Evolutionary conservation across 2,797 vertebrate genomes (phyloP).

Genomic region (Hipposideros larvatus): DNA sequence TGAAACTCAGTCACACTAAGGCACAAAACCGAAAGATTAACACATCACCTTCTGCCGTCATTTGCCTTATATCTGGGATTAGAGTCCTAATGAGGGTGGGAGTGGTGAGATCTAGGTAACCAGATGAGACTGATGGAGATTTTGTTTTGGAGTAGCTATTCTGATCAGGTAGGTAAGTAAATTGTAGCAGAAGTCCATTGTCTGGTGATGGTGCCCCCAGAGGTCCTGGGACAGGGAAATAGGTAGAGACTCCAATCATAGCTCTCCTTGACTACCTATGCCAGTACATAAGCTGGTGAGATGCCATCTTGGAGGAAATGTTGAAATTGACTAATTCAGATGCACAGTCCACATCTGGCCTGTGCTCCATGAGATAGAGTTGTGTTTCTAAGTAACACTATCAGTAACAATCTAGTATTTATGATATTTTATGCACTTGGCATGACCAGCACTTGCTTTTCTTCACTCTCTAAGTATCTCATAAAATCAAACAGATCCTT

Average conservation of each 20-base stretch:
- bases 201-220: fast-evolving
- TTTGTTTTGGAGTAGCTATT: not conserved
- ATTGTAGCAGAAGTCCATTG: not conserved
- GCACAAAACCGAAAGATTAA: not conserved
- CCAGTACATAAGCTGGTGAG: not conserved
- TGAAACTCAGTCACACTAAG: not conserved
- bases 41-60: not conserved
- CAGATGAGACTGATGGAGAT: fast-evolving
- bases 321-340: not conserved
- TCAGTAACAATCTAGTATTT: not conserved
- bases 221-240: fast-evolving
- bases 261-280: fast-evolving
- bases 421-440: not conserved
- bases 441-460: not conserved
- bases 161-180: not conserved
- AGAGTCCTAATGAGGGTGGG: not conserved
- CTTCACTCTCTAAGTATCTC: not conserved
- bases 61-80: not conserved
- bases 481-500: not conserved
- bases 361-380: not conserved
- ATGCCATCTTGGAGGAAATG: not conserved
- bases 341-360: not conserved
- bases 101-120: not conserved
- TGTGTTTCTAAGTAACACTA: not conserved
- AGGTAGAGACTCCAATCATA: fast-evolving